Conservation (phyloP, 2,797 vertebrate genomes). For the Muscicapa comitata region DNA sequence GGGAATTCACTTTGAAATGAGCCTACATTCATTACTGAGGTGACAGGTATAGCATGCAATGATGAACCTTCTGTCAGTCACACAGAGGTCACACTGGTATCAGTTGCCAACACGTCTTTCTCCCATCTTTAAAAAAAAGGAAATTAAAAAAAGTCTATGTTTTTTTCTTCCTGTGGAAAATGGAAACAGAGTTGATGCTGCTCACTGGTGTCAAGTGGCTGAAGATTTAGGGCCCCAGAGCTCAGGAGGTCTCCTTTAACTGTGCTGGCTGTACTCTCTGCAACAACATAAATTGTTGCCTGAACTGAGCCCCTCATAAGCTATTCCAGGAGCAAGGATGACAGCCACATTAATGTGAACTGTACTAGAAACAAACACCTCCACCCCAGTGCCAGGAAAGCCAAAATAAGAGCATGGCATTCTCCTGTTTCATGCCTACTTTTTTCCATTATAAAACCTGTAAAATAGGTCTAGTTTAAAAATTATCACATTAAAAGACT, state of each 20-base stretch:
- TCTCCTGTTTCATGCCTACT: not conserved
- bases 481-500: not conserved
- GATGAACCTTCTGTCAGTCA: constrained; percentile 53
- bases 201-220: not conserved
- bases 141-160: not conserved
- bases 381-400: not conserved
- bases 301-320: not conserved
- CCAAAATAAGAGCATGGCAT: not conserved
- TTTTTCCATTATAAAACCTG: not conserved
- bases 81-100: constrained; percentile 30
- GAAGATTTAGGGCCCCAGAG: constrained; percentile 30
- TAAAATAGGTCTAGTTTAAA: not conserved
- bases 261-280: not conserved
- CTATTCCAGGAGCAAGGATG: not conserved
- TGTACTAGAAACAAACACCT: not conserved
- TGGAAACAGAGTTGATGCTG: not conserved
- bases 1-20: constrained; percentile 51
- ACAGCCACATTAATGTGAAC: not conserved
- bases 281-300: not conserved
- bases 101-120: not conserved
- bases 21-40: constrained; percentile 39
- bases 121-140: not conserved
- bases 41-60: not conserved
- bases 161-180: not conserved
- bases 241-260: not conserved